Base-by-base conservation (phyloP, 2,888 invertebrate genomes). In the Diogma glabrata region DNA sequence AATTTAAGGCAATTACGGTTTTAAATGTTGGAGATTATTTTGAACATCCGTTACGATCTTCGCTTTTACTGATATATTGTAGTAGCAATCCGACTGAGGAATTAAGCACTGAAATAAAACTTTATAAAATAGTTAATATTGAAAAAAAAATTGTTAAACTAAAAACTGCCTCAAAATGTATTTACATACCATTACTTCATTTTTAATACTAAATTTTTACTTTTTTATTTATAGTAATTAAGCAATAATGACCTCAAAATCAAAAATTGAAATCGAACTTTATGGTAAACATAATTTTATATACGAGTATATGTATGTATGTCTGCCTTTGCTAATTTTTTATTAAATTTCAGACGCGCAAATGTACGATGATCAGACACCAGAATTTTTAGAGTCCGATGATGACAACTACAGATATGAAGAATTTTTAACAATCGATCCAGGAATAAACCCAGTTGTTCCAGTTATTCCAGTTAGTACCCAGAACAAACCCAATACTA, bases 1-100 rank as follows among this genome's bases (percentile, higher is more conserved):
- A 33, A 33, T 33, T 33, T 33, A 33, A 33, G 33, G 33, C 33
- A 33, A 33, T 33, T 33, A 33, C 4, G 33, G 33, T 33, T 33
- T 33, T 7, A 33, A 33, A 33, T 33, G 6, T 33, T 33, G 33
- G 33, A 33, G 33, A 33, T 33, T 33, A 33, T 33, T 33, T 33
- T 33, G 33, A 33, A 33, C 33, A 33, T 33, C 33, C 33, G 33
- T 33, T 33, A 33, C 33, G 33, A 33, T 33, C 33, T 33, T 33
- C 33, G 33, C 33, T 33, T 33, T 33, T 33, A 33, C 33, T 33
- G 33, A 33, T 33, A 33, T 33, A 33, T 33, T 33, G 33, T 33
- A 33, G 33, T 33, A 33, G 33, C 33, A 33, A 33, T 33, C 33
- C 33, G 33, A 33, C 33, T n/a, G 33, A 33, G 33, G 33, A 33